Base-by-base conservation (phyloP, 37 sponge, comb jelly and placozoan species). In the Beroe forskalii region DNA sequence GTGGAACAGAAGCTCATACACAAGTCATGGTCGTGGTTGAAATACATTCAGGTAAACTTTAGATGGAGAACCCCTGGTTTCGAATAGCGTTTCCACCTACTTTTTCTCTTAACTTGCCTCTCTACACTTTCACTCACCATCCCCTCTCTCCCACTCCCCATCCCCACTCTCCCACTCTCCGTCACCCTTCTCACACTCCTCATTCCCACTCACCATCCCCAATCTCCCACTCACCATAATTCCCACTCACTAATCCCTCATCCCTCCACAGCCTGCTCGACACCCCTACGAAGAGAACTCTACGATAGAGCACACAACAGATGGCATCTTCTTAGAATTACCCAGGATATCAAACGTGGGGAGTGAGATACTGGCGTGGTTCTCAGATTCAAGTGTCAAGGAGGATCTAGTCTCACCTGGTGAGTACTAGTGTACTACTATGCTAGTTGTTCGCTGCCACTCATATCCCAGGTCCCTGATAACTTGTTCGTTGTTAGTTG, bases 341-440 rank as follows among this genome's bases (percentile, higher is more conserved):
- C 40, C 86, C 37, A 43, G 42, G 40, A 48, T 41, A 2, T 41
- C 42, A 3, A 41, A 27, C 17, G 40, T 37, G 24, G 55, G 55
- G 4, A 38, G 86, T 25, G 86, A 80, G 86, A 80, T 80, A 40
- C 86, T 80, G 25, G 86, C 86, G 30, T 80, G 86, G 86, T 80
- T 38, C 55, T 32, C 86, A n/a, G 86, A 69, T 33, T 36, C 72
- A 33, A 69, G 38, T 69, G 37, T 69, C 35, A 35, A 48, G 55
- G 55, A 48, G 55, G 55, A 48, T 17, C 55, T 17, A 6, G 12
- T 12, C 55, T 48, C 55, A 48, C 55, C 55, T 48, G 55, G 55
- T 48, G 55, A 48, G 55, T 12, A 6, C 12, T 48, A 6, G 12
- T 48, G 6, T 48, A 48, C 55, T 12, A 48, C n/a, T n/a, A n/a